A percentile compares a stretch with the other conserved stretches of the same genome.
phyloP scores from a whole-genome alignment of 1,140 invertebrate species.

The Scaptomyza pallida region DNA sequence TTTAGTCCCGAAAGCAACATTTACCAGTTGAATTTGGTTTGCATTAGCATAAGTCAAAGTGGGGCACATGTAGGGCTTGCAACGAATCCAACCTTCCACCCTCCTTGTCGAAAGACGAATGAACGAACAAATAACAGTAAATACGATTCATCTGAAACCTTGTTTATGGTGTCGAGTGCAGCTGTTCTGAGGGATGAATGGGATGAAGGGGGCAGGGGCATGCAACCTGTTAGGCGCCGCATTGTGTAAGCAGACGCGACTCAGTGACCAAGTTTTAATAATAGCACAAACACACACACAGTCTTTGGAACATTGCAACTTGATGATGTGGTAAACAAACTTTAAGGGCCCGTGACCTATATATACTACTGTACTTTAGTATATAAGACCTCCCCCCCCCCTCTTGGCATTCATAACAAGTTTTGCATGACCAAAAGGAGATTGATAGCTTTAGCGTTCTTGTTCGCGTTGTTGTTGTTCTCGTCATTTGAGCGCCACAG shows the following conservation, averaged over 20 bases:
- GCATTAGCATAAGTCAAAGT: slow-evolving; percentile 8
- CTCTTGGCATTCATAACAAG: background rate
- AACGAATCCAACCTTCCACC: background rate
- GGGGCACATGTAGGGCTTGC: slow-evolving; percentile 41
- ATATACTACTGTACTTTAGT: slow-evolving; percentile 36
- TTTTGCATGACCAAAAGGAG: slow-evolving; percentile 67
- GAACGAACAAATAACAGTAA: slow-evolving; percentile 55
- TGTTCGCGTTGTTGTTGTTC: slow-evolving; percentile 20
- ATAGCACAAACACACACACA: slow-evolving; percentile 31
- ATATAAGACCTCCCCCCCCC: slow-evolving; percentile 19
- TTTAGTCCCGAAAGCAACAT: too few relatives aligned
- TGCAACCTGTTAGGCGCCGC: background rate
- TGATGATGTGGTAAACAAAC: slow-evolving; percentile 69
- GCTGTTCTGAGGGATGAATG: background rate
- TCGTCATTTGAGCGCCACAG: slow-evolving; percentile 30
- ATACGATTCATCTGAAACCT: slow-evolving; percentile 46
- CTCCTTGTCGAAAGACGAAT: too few relatives aligned
- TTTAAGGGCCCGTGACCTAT: slow-evolving; percentile 66
- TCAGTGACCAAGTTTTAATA: slow-evolving; percentile 64
- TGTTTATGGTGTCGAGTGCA: slow-evolving; percentile 25
- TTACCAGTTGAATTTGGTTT: slow-evolving; percentile 28
- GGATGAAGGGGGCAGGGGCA: background rate
- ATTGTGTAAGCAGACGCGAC: slow-evolving; percentile 52
- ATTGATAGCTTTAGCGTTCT: slow-evolving; percentile 50
- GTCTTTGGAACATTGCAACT: background rate